A percentile compares a stretch with the other conserved stretches of the same genome.
Evolutionary conservation across 2,113 vertebrate species (phyloP).

Genomic region (Gymnarchus niloticus): DNA sequence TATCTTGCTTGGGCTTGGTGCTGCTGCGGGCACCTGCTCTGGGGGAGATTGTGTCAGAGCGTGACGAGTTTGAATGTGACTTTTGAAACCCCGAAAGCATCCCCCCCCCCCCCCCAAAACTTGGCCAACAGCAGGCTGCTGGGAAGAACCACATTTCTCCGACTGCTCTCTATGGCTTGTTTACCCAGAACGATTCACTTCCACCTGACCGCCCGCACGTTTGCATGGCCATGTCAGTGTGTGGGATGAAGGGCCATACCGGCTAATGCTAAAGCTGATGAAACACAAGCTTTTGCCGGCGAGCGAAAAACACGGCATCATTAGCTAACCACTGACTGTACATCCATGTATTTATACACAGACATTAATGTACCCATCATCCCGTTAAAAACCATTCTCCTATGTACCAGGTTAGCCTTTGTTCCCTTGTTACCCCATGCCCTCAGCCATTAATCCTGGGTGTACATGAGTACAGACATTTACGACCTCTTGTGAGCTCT

Average conservation of each 20-base stretch:
- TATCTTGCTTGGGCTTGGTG: not conserved
- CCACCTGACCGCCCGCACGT: not conserved
- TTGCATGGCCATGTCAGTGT: not conserved
- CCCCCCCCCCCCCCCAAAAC: not conserved
- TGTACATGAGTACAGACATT: slow-evolving; percentile 16
- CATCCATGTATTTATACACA: no score
- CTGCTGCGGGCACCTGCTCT: not conserved
- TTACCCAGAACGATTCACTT: not conserved
- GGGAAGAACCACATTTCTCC: not conserved
- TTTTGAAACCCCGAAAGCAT: not conserved
- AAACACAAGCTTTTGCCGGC: no score
- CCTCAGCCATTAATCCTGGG: slow-evolving; percentile 10
- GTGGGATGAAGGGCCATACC: not conserved
- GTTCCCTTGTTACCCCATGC: not conserved
- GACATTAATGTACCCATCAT: no score
- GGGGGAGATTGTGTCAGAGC: no score
- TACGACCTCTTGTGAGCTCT: slow-evolving; percentile 23
- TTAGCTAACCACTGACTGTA: no score
- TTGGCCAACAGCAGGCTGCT: not conserved
- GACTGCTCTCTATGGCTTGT: not conserved
- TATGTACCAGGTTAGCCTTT: no score
- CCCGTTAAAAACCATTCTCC: not conserved
- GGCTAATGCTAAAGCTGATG: no score
- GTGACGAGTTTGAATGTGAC: not conserved
- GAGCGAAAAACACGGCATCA: no score